These are phyloP conservation scores for Henricia sp. DNA, from an alignment of 53 echinoderm and acorn worm species.

Conservation along the genomic window DNA sequence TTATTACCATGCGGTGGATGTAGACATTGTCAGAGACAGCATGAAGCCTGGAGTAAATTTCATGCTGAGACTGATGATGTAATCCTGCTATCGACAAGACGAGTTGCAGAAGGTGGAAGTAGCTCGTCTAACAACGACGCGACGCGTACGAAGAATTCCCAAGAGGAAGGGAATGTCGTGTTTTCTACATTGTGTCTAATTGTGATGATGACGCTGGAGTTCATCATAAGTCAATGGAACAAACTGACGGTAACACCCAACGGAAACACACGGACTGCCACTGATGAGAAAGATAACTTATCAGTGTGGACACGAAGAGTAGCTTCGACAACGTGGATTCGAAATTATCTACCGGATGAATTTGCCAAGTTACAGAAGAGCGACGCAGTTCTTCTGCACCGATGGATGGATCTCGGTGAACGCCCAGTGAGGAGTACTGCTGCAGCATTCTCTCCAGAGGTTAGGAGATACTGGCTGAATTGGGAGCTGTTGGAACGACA, in stretches of 20 bases:
- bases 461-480: slow-evolving; percentile 21
- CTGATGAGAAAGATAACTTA: neutral
- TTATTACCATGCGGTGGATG: slow-evolving; percentile 58
- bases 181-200: slow-evolving; percentile 10
- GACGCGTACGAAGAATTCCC: neutral
- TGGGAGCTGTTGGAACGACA: slow-evolving; percentile 8
- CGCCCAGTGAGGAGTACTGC: slow-evolving; percentile 26
- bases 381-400: neutral
- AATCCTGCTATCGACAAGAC: slow-evolving; percentile 19
- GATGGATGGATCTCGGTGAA: neutral
- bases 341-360: neutral
- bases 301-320: neutral
- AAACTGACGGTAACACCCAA: neutral
- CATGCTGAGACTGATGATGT: slow-evolving; percentile 41
- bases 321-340: slow-evolving; percentile 12
- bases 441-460: slow-evolving; percentile 28
- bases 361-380: slow-evolving; percentile 29
- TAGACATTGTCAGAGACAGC: slow-evolving; percentile 24
- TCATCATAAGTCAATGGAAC: neutral
- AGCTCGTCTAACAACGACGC: neutral
- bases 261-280: too few relatives aligned
- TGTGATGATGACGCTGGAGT: neutral
- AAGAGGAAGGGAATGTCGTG: neutral
- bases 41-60: slow-evolving; percentile 29
- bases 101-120: neutral